phyloP scores from a whole-genome alignment of 2,797 vertebrate genomes.

The Brachyalestes nurse region DNA sequence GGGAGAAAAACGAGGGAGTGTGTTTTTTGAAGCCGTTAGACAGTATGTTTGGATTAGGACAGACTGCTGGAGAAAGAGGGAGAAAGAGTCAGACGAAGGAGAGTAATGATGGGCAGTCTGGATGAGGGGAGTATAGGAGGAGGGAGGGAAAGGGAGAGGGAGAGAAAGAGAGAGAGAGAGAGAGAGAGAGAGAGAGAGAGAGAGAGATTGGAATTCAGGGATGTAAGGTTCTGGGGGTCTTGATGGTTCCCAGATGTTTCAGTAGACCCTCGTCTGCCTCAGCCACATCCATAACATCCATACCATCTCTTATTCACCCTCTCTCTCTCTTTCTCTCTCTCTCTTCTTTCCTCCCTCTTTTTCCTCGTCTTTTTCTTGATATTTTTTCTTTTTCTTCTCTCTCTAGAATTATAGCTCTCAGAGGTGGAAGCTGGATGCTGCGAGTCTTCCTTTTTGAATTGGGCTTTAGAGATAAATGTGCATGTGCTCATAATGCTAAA shows the following conservation, averaged over 20 bases:
- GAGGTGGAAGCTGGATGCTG: not conserved
- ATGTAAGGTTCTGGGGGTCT: constrained; percentile 74
- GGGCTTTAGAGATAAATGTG: not conserved
- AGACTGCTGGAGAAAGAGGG: constrained; percentile 62
- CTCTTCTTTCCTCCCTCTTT: not conserved
- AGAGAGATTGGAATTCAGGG: constrained; percentile 63
- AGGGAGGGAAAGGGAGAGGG: constrained; percentile 50
- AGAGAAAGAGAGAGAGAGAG: constrained; percentile 50
- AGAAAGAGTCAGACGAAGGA: constrained; percentile 10
- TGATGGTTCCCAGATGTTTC: constrained; percentile 84
- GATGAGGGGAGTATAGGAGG: constrained; percentile 68
- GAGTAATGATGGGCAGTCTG: constrained; percentile 72
- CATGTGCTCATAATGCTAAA: too few relatives aligned
- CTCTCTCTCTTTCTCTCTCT: not conserved
- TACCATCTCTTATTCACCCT: constrained; percentile 5
- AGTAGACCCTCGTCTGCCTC: constrained; percentile 65
- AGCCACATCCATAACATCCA: constrained; percentile 54
- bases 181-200: constrained; percentile 8
- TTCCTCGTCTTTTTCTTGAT: not conserved
- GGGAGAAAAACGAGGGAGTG: not conserved
- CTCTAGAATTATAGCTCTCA: not conserved
- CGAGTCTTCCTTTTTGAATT: constrained; percentile 1
- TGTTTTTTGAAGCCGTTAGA: constrained; percentile 34
- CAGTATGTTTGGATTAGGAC: constrained; percentile 75
- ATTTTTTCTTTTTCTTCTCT: not conserved